A percentile compares a stretch with the other conserved stretches of the same genome.
These are phyloP conservation scores for Drosophila nigricruria DNA, from an alignment of 2,888 invertebrate species.

Conservation along the genomic window DNA sequence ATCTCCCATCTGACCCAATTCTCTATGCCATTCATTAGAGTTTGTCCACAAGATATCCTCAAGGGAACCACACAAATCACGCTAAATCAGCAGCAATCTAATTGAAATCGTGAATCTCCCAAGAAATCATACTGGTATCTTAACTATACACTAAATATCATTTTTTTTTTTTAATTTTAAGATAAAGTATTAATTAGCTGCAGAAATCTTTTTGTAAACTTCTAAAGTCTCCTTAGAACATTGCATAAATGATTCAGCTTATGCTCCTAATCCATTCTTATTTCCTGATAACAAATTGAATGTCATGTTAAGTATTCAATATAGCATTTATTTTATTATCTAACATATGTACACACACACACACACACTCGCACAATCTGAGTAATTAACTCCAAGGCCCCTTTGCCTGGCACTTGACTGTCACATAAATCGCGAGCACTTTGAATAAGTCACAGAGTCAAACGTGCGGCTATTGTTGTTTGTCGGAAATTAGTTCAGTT, in stretches of 20 bases:
- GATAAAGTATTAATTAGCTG: neutral
- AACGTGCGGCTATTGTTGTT: slow-evolving; percentile 30
- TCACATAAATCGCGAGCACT: slow-evolving; percentile 41
- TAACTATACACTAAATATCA: too few species aligned
- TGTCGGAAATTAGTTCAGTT: slow-evolving; percentile 44
- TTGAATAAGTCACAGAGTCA: slow-evolving; percentile 28
- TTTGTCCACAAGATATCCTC: slow-evolving; percentile 14
- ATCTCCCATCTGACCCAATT: slow-evolving; percentile 57
- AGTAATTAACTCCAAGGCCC: neutral
- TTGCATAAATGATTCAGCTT: too few species aligned
- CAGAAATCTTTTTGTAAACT: neutral
- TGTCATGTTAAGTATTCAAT: neutral
- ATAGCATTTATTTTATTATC: neutral
- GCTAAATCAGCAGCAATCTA: slow-evolving; percentile 17
- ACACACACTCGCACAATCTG: neutral
- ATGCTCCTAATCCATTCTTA: neutral
- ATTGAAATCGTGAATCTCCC: slow-evolving; percentile 6
- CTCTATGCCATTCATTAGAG: slow-evolving; percentile 27
- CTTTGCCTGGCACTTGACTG: slow-evolving; percentile 31
- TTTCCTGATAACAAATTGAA: neutral
- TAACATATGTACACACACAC: neutral
- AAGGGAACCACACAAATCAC: slow-evolving; percentile 15
- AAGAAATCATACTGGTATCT: too few species aligned
- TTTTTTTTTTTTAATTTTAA: too few species aligned
- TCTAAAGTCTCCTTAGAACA: neutral